A percentile compares a stretch with the other conserved stretches of the same genome.
These are phyloP conservation scores for Siniperca scherzeri DNA, from an alignment of 2,797 vertebrate species.

Conservation along the genomic window DNA sequence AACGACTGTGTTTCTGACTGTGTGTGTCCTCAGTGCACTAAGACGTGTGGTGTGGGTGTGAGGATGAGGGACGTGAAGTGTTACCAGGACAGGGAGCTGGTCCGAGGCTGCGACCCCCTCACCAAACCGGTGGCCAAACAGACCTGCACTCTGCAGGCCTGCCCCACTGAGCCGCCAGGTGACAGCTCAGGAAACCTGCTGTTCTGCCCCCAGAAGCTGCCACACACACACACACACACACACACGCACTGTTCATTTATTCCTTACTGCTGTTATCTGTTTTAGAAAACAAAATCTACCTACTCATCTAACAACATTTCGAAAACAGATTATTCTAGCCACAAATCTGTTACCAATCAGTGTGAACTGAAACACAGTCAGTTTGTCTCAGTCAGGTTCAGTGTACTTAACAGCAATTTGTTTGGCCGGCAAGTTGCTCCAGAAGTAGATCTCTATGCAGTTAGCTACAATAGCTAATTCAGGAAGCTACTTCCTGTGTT, in stretches of 20 bases:
- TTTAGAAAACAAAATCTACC: background rate
- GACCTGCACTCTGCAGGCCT: slow-evolving; percentile 95
- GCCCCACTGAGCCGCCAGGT: slow-evolving; percentile 98
- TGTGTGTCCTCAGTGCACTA: slow-evolving; percentile 90
- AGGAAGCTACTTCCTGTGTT: no score
- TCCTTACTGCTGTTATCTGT: no score
- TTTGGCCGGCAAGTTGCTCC: no score
- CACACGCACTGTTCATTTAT: no score
- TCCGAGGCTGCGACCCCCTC: slow-evolving; percentile 94
- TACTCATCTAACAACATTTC: background rate
- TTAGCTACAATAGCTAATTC: no score
- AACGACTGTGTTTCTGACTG: background rate
- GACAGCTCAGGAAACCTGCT: slow-evolving; percentile 43
- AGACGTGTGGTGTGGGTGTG: slow-evolving; percentile 94
- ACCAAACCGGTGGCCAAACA: slow-evolving; percentile 95
- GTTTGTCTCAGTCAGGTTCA: background rate
- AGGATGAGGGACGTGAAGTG: slow-evolving; percentile 97
- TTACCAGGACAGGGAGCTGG: slow-evolving; percentile 95
- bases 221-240: background rate
- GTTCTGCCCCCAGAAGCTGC: background rate
- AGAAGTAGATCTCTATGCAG: no score
- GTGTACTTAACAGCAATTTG: no score
- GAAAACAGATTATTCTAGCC: background rate
- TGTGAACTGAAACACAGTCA: background rate
- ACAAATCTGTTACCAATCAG: background rate